Evolutionary conservation across 2,888 invertebrate genomes (phyloP).

Genomic region (Tetramorium bicarinatum): DNA sequence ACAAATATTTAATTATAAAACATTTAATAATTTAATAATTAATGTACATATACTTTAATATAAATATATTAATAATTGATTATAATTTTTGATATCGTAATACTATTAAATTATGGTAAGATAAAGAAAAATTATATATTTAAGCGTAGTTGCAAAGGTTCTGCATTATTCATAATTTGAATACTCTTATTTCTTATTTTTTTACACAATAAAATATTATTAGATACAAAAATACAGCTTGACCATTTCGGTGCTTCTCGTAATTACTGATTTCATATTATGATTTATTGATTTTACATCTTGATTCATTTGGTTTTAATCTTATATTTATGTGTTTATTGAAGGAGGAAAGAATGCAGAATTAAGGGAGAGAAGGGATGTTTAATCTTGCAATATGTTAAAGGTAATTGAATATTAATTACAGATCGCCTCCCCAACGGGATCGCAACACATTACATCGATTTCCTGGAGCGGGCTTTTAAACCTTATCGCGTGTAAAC

Average conservation of each 20-base stretch:
- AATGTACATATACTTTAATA: neutral
- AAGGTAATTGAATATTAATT: constrained; percentile 52
- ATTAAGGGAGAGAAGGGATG: neutral
- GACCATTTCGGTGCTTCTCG: too few relatives aligned
- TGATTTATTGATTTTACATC: too few relatives aligned
- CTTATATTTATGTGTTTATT: neutral
- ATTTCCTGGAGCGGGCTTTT: constrained; percentile 55
- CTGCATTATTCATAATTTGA: neutral
- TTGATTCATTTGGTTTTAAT: neutral
- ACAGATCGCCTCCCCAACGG: constrained; percentile 30
- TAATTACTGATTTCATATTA: too few relatives aligned
- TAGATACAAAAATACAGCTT: too few relatives aligned
- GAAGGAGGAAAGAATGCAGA: neutral
- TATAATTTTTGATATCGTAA: neutral
- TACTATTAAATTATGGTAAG: neutral
- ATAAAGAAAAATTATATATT: neutral
- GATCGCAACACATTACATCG: constrained; percentile 50
- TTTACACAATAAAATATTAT: too few relatives aligned
- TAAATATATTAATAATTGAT: neutral
- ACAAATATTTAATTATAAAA: neutral
- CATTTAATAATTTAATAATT: constrained; percentile 1
- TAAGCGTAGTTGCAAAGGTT: neutral
- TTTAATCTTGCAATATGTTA: constrained; percentile 53
- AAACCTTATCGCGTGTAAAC: constrained; percentile 56
- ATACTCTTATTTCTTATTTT: neutral